Percentiles rank a stretch among this genome's conserved stretches.
Evolutionary conservation across 2,797 vertebrate species (phyloP).

Genomic region (Phataginus tricuspis): DNA sequence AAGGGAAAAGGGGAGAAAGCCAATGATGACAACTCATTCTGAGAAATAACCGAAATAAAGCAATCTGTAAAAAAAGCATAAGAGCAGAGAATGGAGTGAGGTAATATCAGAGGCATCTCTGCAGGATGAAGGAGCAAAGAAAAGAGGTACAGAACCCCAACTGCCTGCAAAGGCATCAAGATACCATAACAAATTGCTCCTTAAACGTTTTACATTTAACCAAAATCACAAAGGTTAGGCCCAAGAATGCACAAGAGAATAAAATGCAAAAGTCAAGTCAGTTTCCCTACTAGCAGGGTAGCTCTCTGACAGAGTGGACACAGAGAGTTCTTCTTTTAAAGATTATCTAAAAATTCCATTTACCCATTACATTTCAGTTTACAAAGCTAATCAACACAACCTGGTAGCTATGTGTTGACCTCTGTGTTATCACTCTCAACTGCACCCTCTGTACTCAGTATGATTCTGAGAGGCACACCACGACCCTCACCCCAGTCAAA

Average conservation of each 20-base stretch:
- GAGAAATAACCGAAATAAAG: not conserved
- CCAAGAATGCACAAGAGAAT: not conserved
- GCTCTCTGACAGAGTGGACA: not conserved
- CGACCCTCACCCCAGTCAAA: not conserved
- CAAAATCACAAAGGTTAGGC: conserved; percentile 4
- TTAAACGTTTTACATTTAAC: not conserved
- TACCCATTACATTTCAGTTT: not conserved
- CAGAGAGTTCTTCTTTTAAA: not conserved
- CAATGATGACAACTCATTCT: not conserved
- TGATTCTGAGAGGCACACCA: not conserved
- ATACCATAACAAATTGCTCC: not conserved
- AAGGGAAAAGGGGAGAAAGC: not conserved
- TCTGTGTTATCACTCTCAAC: not conserved
- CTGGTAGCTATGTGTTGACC: not conserved
- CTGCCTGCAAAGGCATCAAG: not conserved
- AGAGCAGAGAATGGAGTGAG: not conserved
- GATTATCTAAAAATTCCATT: conserved; percentile 18
- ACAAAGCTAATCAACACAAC: not conserved
- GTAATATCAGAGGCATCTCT: not conserved
- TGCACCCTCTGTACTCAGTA: not conserved
- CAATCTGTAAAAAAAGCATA: not conserved
- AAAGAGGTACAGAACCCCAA: not conserved
- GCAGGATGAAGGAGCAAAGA: not conserved
- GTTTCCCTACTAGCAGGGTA: not conserved
- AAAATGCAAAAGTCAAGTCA: not conserved